Conservation (phyloP, 2,888 invertebrate species). For the Mimas tiliae region DNA sequence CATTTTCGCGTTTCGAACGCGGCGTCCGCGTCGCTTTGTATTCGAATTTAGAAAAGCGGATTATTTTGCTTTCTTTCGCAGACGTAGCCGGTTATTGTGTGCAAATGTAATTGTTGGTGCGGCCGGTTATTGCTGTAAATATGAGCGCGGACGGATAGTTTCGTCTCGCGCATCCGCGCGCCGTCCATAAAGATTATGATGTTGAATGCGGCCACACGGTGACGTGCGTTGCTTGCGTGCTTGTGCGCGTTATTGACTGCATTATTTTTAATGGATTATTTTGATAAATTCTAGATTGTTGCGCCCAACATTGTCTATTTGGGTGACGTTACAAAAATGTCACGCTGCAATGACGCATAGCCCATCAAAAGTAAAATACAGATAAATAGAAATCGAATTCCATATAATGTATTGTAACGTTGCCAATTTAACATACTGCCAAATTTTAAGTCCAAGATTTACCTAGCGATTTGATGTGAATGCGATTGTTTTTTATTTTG, state of each 20-base stretch:
- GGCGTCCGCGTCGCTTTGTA: constrained; percentile 67
- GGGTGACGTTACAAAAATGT: constrained; percentile 24
- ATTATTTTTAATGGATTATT: constrained; percentile 24
- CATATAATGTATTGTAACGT: constrained; percentile 52
- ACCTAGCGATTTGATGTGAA: constrained; percentile 57
- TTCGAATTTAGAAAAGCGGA: constrained; percentile 79
- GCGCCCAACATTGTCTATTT: constrained; percentile 1
- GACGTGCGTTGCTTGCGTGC: constrained; percentile 20
- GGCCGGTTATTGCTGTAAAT: constrained; percentile 72
- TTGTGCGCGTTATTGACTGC: constrained; percentile 11
- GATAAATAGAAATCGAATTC: constrained; percentile 68
- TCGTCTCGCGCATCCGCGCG: constrained; percentile 34
- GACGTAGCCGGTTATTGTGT: constrained; percentile 71
- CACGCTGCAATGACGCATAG: constrained; percentile 39
- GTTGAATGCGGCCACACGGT: constrained; percentile 21
- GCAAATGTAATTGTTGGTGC: constrained; percentile 77
- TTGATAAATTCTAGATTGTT: constrained; percentile 16
- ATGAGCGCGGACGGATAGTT: constrained; percentile 55
- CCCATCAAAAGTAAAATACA: constrained; percentile 56
- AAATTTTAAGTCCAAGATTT: constrained; percentile 59
- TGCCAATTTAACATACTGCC: constrained; percentile 68
- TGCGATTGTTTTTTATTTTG: constrained; percentile 47
- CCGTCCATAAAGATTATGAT: constrained; percentile 36
- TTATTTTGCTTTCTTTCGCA: constrained; percentile 76
- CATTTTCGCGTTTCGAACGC: constrained; percentile 76